These are phyloP conservation scores for Caenorhabditis sp. DNA, from an alignment of 2,888 invertebrate genomes.

Conservation along the genomic window DNA sequence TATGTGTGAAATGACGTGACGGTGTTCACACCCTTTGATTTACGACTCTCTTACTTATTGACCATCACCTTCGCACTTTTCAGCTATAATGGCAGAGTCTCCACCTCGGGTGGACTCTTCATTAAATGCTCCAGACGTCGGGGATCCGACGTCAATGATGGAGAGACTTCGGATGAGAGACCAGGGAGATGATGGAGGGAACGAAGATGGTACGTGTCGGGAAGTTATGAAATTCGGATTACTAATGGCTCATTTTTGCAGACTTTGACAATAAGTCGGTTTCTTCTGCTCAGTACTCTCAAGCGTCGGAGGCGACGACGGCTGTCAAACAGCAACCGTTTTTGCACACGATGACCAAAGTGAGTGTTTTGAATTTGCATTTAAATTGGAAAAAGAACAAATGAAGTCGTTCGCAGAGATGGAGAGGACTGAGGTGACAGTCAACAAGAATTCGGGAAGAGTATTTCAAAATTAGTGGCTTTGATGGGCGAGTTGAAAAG, in stretches of 20 bases:
- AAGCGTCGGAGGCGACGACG: slow-evolving; percentile 67
- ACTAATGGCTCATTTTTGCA: not conserved
- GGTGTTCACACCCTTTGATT: slow-evolving; percentile 50
- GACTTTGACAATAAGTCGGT: slow-evolving; percentile 63
- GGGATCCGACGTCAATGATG: slow-evolving; percentile 39
- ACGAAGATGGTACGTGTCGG: slow-evolving; percentile 35
- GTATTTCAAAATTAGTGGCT: too few relatives aligned
- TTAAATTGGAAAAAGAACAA: slow-evolving; percentile 12
- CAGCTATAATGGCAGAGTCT: slow-evolving; percentile 41
- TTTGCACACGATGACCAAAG: slow-evolving; percentile 64
- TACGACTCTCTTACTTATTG: slow-evolving; percentile 2
- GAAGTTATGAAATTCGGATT: not conserved
- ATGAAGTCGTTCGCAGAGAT: too few relatives aligned
- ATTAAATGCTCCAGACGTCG: slow-evolving; percentile 32
- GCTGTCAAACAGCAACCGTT: slow-evolving; percentile 67
- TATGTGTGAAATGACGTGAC: slow-evolving; percentile 52
- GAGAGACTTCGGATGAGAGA: slow-evolving; percentile 32
- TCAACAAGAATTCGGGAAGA: too few relatives aligned
- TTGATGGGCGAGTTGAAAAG: too few relatives aligned
- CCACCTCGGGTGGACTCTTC: slow-evolving; percentile 47
- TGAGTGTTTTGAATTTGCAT: slow-evolving; percentile 28
- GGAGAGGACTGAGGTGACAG: too few relatives aligned
- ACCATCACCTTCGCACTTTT: not conserved
- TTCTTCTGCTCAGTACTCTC: slow-evolving; percentile 61
- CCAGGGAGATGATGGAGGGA: slow-evolving; percentile 20